phyloP scores from a whole-genome alignment of 2,888 invertebrate species.

The Xanthia icteritia region DNA sequence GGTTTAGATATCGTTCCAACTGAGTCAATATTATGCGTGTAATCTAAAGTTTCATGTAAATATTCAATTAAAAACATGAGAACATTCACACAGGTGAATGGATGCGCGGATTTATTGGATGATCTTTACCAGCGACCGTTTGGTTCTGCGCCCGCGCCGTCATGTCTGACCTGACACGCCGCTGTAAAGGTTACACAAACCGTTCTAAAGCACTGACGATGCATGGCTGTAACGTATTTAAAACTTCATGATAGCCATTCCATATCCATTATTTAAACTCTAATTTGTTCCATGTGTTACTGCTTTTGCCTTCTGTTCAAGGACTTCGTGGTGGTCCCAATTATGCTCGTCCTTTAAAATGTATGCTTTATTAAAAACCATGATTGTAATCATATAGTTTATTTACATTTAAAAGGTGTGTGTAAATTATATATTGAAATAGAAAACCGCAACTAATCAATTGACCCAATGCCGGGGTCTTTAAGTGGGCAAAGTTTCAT shows the following conservation, averaged over 20 bases:
- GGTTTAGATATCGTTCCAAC: not conserved
- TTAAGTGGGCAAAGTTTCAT: constrained; percentile 27
- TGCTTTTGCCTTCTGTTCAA: not conserved
- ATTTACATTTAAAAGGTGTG: constrained; percentile 32
- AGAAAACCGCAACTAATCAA: constrained; percentile 47
- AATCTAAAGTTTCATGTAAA: not conserved
- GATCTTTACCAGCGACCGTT: constrained; percentile 69
- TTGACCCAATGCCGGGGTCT: constrained; percentile 32
- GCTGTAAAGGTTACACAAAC: constrained; percentile 62
- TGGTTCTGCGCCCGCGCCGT: constrained; percentile 50
- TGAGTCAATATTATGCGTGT: not conserved
- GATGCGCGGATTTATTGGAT: constrained; percentile 70
- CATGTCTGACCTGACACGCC: constrained; percentile 63
- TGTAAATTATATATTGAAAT: constrained; percentile 34
- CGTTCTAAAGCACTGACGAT: constrained; percentile 51
- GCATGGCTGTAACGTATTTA: constrained; percentile 15
- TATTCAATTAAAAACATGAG: constrained; percentile 23
- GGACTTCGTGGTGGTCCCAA: not conserved
- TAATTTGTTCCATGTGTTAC: not conserved
- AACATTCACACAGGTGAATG: constrained; percentile 59
- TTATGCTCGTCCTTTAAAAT: constrained; percentile 20
- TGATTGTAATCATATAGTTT: not conserved
- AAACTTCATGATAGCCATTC: constrained; percentile 7
- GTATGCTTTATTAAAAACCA: not conserved
- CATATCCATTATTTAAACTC: constrained; percentile 3